These are phyloP conservation scores for Pseudochromis fuscus DNA, from an alignment of 2,797 vertebrate genomes.

Conservation along the genomic window DNA sequence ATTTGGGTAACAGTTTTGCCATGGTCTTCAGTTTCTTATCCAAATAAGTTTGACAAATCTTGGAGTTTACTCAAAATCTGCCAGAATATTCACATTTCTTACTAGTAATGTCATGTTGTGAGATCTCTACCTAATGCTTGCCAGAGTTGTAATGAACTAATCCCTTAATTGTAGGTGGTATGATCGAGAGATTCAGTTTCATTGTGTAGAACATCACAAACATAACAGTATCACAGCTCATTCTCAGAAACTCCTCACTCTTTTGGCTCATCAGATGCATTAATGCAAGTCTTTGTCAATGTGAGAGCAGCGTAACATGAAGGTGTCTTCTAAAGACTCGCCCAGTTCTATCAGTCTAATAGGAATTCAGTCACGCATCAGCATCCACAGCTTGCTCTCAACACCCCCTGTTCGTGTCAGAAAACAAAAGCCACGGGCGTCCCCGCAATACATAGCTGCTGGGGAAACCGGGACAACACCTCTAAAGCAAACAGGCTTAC, in stretches of 20 bases:
- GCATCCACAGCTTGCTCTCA: conserved; percentile 64
- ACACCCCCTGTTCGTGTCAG: conserved; percentile 84
- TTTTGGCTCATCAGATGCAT: background rate
- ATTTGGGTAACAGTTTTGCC: background rate
- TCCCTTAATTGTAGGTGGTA: background rate
- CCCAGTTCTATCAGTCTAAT: conserved; percentile 62
- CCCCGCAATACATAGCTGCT: conserved; percentile 83
- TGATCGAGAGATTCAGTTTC: background rate
- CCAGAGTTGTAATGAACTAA: background rate
- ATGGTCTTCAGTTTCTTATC: background rate
- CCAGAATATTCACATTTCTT: too few relatives aligned
- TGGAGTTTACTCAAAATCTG: background rate
- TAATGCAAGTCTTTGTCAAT: conserved; percentile 9
- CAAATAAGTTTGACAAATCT: background rate
- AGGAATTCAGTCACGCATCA: conserved; percentile 80
- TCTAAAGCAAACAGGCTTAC: conserved; percentile 85
- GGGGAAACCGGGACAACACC: conserved; percentile 86
- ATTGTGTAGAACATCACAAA: background rate
- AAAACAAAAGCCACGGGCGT: conserved; percentile 84
- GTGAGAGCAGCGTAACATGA: conserved; percentile 53
- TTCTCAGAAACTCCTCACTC: background rate
- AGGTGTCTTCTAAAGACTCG: conserved; percentile 80
- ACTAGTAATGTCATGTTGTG: background rate
- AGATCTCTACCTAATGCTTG: background rate
- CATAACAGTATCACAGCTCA: background rate